phyloP scores from a whole-genome alignment of 2,797 vertebrate species.

The Prionace glauca region DNA sequence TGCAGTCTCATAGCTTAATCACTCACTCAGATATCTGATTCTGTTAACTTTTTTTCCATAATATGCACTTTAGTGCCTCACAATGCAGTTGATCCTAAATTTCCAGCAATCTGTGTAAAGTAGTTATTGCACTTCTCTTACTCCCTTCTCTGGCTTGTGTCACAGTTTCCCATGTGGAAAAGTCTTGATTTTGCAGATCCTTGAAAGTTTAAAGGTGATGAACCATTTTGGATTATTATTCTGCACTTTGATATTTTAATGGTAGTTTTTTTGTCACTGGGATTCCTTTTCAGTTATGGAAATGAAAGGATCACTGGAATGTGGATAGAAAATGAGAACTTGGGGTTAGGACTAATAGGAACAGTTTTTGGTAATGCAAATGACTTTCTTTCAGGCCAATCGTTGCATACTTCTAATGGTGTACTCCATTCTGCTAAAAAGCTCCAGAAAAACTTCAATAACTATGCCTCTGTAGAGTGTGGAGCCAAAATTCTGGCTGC shows the following conservation, averaged over 20 bases:
- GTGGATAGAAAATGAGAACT: neutral
- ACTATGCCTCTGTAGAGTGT: constrained; percentile 96
- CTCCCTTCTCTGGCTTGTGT: neutral
- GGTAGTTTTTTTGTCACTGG: neutral
- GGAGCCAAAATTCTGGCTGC: constrained; percentile 95
- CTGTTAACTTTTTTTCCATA: neutral
- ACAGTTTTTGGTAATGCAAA: neutral
- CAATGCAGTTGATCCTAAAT: neutral
- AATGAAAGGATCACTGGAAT: neutral
- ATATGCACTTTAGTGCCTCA: neutral
- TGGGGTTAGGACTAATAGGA: neutral
- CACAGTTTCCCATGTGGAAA: neutral
- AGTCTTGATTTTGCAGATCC: neutral
- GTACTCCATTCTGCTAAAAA: constrained; percentile 80
- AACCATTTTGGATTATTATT: neutral
- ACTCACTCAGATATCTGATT: neutral
- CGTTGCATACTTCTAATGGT: constrained; percentile 77
- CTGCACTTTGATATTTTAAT: neutral
- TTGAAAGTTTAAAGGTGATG: neutral
- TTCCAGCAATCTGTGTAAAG: neutral
- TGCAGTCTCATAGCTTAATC: neutral
- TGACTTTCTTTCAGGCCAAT: constrained; percentile 71
- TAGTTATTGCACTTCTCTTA: neutral
- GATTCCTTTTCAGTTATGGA: neutral
- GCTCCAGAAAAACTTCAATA: constrained; percentile 96